These are phyloP conservation scores for Okapia johnstoni DNA, from an alignment of 2,113 vertebrate species.

Conservation along the genomic window DNA sequence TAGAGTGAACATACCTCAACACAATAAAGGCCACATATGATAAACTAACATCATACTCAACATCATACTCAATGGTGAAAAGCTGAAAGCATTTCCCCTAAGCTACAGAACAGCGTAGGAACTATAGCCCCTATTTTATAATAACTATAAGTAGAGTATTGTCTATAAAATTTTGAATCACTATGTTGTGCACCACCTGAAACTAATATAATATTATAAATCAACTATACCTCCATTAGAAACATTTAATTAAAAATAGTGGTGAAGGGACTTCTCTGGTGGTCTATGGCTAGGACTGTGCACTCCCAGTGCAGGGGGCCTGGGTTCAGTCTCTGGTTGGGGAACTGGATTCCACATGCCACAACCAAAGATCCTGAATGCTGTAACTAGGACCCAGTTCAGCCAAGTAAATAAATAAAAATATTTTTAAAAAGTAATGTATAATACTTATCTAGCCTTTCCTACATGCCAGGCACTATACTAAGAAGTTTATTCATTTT, in stretches of 20 bases:
- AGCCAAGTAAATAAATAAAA: not conserved
- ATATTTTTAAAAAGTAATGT: not conserved
- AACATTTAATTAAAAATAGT: not conserved
- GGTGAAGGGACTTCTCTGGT: not conserved
- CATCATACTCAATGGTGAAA: not conserved
- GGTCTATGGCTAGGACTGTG: not conserved
- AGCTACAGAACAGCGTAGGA: not conserved
- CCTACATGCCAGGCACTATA: not conserved
- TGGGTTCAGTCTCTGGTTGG: not conserved
- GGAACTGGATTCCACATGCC: not conserved
- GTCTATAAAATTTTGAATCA: not conserved
- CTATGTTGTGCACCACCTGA: not conserved
- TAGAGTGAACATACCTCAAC: not conserved
- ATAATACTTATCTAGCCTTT: not conserved
- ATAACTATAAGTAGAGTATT: not conserved
- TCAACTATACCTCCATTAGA: not conserved
- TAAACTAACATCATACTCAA: not conserved
- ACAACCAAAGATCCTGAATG: not conserved
- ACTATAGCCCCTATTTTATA: not conserved
- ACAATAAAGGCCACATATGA: not conserved
- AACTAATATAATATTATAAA: not conserved
- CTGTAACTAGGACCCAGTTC: not conserved
- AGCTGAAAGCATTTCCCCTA: not conserved
- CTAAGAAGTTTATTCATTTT: not conserved
- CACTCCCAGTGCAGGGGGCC: not conserved